These are phyloP conservation scores for Drosophila algonquin DNA, from an alignment of 2,888 invertebrate species.

Conservation along the genomic window DNA sequence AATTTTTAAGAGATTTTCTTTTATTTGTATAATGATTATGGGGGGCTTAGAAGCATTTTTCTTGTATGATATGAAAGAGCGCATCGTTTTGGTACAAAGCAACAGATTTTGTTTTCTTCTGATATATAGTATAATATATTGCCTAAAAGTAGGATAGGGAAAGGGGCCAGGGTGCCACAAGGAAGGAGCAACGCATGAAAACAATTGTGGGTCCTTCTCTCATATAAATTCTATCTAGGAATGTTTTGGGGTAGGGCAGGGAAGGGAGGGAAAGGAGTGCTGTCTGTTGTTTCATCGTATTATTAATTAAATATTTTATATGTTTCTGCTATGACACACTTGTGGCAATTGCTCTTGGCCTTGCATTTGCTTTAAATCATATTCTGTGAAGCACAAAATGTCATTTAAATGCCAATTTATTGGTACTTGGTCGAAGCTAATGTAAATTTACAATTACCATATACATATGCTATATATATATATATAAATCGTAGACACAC, in stretches of 20 bases:
- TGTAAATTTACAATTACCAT: slow-evolving; percentile 49
- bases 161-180: neutral
- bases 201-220: slow-evolving; percentile 1
- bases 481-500: slow-evolving; percentile 22
- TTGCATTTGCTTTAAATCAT: slow-evolving; percentile 33
- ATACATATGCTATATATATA: slow-evolving; percentile 45
- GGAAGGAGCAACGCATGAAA: slow-evolving; percentile 25
- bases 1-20: slow-evolving; percentile 40
- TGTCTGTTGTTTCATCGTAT: slow-evolving; percentile 4
- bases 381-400: slow-evolving; percentile 69
- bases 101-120: slow-evolving; percentile 14
- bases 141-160: slow-evolving; percentile 21
- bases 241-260: slow-evolving; percentile 13
- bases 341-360: slow-evolving; percentile 39
- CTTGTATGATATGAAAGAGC: slow-evolving; percentile 57
- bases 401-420: slow-evolving; percentile 77
- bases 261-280: slow-evolving; percentile 6
- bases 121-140: slow-evolving; percentile 17
- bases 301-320: slow-evolving; percentile 2
- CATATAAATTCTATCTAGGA: slow-evolving; percentile 28
- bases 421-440: slow-evolving; percentile 77
- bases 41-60: slow-evolving; percentile 58
- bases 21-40: slow-evolving; percentile 66
- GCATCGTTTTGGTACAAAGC: slow-evolving; percentile 54
- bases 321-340: slow-evolving; percentile 64